These are phyloP conservation scores for Pterocles gutturalis DNA, from an alignment of 2,113 vertebrate genomes.

Conservation along the genomic window DNA sequence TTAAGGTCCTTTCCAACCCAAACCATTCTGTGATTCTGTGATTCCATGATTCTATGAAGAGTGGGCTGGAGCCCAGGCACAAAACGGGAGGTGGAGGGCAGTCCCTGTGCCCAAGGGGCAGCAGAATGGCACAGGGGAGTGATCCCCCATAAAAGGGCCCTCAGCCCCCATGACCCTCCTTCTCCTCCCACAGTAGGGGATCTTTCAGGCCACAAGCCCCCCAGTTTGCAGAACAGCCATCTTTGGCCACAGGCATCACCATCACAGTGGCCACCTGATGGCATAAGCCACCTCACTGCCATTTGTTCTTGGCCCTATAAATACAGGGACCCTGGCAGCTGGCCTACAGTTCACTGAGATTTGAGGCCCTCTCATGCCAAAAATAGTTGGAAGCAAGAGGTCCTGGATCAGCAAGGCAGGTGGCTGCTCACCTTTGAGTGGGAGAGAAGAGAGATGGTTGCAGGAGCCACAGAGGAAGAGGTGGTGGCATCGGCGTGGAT, in stretches of 20 bases:
- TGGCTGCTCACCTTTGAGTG: too few relatives aligned
- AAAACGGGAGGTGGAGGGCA: not conserved
- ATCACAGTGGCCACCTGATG: not conserved
- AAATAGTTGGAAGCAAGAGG: too few relatives aligned
- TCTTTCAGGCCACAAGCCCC: not conserved
- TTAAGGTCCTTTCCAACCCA: too few relatives aligned
- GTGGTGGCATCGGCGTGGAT: too few relatives aligned
- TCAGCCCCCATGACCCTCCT: not conserved
- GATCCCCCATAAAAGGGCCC: not conserved
- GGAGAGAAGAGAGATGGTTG: too few relatives aligned
- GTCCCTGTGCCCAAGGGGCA: not conserved
- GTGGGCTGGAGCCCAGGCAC: not conserved
- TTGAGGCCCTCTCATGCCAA: too few relatives aligned
- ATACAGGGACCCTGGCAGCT: not conserved
- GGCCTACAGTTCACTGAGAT: too few relatives aligned
- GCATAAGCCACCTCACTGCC: not conserved
- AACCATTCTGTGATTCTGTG: too few relatives aligned
- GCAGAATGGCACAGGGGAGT: not conserved
- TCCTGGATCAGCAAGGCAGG: too few relatives aligned
- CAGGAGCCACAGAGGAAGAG: too few relatives aligned
- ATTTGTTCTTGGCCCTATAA: not conserved
- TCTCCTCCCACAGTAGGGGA: not conserved
- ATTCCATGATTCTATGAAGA: not conserved
- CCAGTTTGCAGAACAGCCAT: not conserved
- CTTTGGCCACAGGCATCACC: not conserved